A percentile compares a stretch with the other conserved stretches of the same genome.
Conservation (phyloP, 1,140 invertebrate genomes). For the Archivesica marissinica region DNA sequence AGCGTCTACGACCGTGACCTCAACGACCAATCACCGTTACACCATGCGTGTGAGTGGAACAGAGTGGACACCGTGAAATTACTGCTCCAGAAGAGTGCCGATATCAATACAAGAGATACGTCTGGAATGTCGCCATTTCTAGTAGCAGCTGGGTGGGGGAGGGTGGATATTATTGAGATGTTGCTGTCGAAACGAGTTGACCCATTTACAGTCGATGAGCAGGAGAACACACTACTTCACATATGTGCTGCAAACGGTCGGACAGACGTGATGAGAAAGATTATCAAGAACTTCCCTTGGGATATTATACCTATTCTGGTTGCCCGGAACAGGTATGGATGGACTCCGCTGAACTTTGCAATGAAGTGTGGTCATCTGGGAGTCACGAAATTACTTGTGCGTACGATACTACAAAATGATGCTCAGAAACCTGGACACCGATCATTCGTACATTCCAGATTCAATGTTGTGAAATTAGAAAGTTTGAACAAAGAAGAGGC, state of each 20-base stretch:
- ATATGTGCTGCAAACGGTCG: slow-evolving; percentile 42
- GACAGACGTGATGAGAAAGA: neutral
- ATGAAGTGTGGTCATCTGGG: slow-evolving; percentile 43
- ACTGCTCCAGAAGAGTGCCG: slow-evolving; percentile 85
- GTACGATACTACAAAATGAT: slow-evolving; percentile 1
- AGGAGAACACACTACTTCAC: slow-evolving; percentile 44
- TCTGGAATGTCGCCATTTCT: slow-evolving; percentile 81
- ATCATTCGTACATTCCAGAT: slow-evolving; percentile 42
- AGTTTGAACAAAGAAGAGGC: slow-evolving; percentile 23
- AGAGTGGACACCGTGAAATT: slow-evolving; percentile 82
- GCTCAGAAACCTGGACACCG: neutral
- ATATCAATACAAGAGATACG: slow-evolving; percentile 84
- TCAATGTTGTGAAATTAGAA: slow-evolving; percentile 13
- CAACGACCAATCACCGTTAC: slow-evolving; percentile 81
- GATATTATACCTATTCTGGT: slow-evolving; percentile 15
- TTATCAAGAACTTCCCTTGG: slow-evolving; percentile 1
- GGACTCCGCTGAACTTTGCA: slow-evolving; percentile 49
- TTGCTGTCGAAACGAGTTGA: slow-evolving; percentile 10
- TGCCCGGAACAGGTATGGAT: slow-evolving; percentile 44
- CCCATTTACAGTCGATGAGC: slow-evolving; percentile 20
- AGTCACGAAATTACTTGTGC: slow-evolving; percentile 32
- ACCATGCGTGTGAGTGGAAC: slow-evolving; percentile 76
- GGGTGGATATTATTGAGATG: slow-evolving; percentile 3
- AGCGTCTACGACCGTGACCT: slow-evolving; percentile 81
- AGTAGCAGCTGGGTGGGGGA: slow-evolving; percentile 82